These are phyloP conservation scores for Equus przewalskii DNA, from an alignment of 2,113 vertebrate species.

Conservation along the genomic window DNA sequence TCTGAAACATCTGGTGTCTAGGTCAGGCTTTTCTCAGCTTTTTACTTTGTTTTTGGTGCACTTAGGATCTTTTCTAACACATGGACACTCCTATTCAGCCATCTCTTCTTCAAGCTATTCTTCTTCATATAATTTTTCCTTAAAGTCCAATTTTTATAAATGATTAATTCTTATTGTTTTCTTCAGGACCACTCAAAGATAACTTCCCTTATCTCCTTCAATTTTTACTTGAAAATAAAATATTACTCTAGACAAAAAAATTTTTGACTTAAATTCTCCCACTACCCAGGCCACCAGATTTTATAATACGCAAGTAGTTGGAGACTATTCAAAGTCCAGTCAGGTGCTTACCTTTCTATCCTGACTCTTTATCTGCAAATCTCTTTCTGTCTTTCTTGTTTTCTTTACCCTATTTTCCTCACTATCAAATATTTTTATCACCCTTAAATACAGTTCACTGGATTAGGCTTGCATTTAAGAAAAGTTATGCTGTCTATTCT, in stretches of 20 bases:
- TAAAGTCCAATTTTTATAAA: constrained; percentile 21
- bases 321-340: background rate
- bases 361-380: background rate
- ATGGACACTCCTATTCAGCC: background rate
- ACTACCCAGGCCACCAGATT: background rate
- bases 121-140: background rate
- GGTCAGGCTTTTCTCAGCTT: too few species aligned
- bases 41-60: background rate
- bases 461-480: background rate
- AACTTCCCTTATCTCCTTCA: background rate
- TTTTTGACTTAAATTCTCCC: background rate
- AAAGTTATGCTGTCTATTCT: background rate
- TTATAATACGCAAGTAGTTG: background rate
- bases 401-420: background rate
- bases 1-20: background rate
- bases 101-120: background rate
- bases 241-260: background rate
- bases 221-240: background rate
- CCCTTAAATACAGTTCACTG: background rate
- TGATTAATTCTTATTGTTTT: constrained; percentile 11
- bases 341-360: background rate
- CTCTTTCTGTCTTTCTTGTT: background rate
- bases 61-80: background rate
- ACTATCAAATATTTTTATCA: background rate
- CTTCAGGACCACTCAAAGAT: background rate